Conservation (phyloP, 2,888 invertebrate genomes). For the Ferrisia virgata region DNA sequence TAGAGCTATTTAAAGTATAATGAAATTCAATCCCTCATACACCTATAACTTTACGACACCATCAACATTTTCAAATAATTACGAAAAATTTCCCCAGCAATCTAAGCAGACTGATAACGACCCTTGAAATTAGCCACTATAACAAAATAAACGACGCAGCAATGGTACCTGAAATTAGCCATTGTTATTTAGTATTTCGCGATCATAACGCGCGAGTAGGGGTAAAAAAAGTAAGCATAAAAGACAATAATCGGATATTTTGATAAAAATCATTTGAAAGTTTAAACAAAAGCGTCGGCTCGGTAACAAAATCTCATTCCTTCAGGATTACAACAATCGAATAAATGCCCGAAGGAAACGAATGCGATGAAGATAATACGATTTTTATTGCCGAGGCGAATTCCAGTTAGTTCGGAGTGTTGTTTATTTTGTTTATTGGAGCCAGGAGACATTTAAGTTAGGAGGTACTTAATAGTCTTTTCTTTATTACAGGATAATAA, state of each 20-base stretch:
- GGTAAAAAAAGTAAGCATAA: too few relatives aligned
- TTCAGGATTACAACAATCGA: constrained; percentile 26
- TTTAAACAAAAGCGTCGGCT: constrained; percentile 19
- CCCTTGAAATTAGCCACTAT: too few relatives aligned
- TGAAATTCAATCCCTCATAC: too few relatives aligned
- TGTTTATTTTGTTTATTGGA: constrained; percentile 30
- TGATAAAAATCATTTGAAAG: constrained; percentile 5
- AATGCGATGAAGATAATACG: constrained; percentile 28
- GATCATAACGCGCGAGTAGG: neutral
- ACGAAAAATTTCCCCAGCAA: too few relatives aligned
- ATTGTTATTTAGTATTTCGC: neutral
- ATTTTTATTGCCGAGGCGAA: constrained; percentile 30
- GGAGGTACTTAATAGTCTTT: constrained; percentile 30
- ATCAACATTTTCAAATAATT: too few relatives aligned
- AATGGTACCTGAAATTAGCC: neutral
- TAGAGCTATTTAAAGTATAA: too few relatives aligned
- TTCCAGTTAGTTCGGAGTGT: constrained; percentile 28
- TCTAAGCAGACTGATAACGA: too few relatives aligned
- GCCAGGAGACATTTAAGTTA: constrained; percentile 26
- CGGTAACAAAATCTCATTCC: constrained; percentile 30
- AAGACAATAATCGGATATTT: neutral
- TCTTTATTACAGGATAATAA: constrained; percentile 30
- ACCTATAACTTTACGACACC: too few relatives aligned
- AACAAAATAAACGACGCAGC: too few relatives aligned
- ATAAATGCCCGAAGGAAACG: constrained; percentile 24